Evolutionary conservation across 2,797 vertebrate species (phyloP), one percentile per base, ranked within the genome.

Genomic region (Cynodonichthys magdalenae): DNA sequence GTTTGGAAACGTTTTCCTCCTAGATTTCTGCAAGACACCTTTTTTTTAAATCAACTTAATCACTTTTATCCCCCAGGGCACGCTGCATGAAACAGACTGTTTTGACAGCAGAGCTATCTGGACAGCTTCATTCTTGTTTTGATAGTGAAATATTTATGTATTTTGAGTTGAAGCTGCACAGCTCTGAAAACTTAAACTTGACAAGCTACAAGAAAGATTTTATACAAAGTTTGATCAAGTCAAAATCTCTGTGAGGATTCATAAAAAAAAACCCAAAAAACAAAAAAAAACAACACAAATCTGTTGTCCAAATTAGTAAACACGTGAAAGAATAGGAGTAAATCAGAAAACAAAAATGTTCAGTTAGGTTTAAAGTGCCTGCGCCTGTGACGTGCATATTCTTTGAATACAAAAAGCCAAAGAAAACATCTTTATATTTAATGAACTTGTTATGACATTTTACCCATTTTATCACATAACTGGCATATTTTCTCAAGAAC

Each of bases 1-100:
- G 64, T 6, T 69, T 64, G 80, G 57, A 87, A 69, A 72, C 65
- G 19, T 50, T 19, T 47, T 29, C 27, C 49, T 69, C 14, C 18
- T 29, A 39, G 36, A 12, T 61, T 53, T 59, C 58, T 63, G 63
- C 11, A 14, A 55, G 50, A 19, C 63, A 71, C 24, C n/a, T 59
- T 71, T 63, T 28, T 55, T 20, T 27, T 29, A 29, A 41, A 59
- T 71, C 27, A 66, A 20, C 53, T 52, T 15, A 44, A 39, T 68
- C 28, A 71, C 49, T 53, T 34, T 27, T 69, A 53, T 59, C 27
- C 29, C 60, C 6, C 14, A 75, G 14, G 46, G 39, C 20, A 54
- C 17, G 7, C 11, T 54, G 49, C 79, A 65, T 49, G 4, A 68
- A 39, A 34, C 29, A 0, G 42, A 48, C 61, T 63, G 50, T 29